Conservation (phyloP, 2,113 vertebrate genomes). For the Triplophysa tibetana region DNA sequence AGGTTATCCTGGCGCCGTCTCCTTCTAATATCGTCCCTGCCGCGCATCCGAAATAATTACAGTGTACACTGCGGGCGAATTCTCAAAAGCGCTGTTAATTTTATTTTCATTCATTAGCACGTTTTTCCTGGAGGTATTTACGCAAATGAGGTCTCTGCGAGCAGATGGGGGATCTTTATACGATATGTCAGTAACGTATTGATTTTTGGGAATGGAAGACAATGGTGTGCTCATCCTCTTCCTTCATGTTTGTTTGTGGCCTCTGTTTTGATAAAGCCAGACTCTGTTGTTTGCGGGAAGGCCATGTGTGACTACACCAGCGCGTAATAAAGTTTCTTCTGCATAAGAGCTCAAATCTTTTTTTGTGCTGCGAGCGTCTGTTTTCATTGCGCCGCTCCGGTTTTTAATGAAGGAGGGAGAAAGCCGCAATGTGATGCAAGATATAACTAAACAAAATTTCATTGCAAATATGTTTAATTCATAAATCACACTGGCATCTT, state of each 20-base stretch:
- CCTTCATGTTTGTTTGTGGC: conserved; percentile 57
- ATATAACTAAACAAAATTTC: conserved; percentile 58
- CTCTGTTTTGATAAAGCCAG: conserved; percentile 41
- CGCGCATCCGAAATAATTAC: conserved; percentile 69
- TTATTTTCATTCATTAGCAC: conserved; percentile 76
- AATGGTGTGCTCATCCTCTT: conserved; percentile 58
- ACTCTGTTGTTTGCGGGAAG: conserved; percentile 49
- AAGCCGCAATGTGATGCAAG: conserved; percentile 54
- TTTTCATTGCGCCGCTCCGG: conserved; percentile 52
- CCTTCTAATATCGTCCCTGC: conserved; percentile 63
- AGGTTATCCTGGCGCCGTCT: conserved; percentile 52
- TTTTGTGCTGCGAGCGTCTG: conserved; percentile 44
- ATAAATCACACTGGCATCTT: conserved; percentile 59
- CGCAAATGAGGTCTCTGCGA: conserved; percentile 70
- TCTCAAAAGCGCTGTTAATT: conserved; percentile 67
- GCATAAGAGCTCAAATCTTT: conserved; percentile 47
- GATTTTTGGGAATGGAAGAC: conserved; percentile 65
- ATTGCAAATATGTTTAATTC: conserved; percentile 58
- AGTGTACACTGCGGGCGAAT: conserved; percentile 68
- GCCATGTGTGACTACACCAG: conserved; percentile 41
- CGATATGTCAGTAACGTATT: conserved; percentile 67
- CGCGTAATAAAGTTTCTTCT: conserved; percentile 53
- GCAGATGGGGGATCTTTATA: conserved; percentile 67
- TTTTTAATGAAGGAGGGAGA: conserved; percentile 56
- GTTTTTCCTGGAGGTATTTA: conserved; percentile 74